Conservation (phyloP, 2,888 invertebrate species). For the Melipona beecheii region DNA sequence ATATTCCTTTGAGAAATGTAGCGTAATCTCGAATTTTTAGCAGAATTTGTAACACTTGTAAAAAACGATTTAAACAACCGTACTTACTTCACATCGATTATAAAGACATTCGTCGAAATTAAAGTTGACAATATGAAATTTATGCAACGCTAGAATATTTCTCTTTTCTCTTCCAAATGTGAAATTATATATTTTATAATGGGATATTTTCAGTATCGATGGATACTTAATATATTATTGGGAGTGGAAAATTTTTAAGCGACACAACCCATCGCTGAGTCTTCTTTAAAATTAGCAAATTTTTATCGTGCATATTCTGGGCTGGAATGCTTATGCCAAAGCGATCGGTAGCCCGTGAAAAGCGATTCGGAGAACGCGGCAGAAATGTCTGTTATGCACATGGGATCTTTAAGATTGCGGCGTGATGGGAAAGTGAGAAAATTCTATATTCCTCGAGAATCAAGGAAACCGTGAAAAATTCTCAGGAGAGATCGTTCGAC, state of each 20-base stretch:
- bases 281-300: neutral
- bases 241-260: neutral
- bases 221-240: neutral
- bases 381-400: neutral
- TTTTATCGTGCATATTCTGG: neutral
- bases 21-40: no score
- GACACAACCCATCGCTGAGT: neutral
- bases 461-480: neutral
- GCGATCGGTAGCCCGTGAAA: neutral
- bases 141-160: no score
- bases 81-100: no score
- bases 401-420: neutral
- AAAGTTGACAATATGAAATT: neutral
- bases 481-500: neutral
- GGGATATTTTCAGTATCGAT: neutral
- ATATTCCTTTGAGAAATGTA: no score
- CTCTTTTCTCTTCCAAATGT: neutral
- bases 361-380: neutral
- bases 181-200: neutral
- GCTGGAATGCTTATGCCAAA: neutral
- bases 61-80: no score
- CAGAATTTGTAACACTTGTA: no score
- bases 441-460: neutral
- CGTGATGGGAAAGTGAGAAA: neutral
- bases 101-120: neutral